Evolutionary conservation across 2,797 vertebrate species (phyloP), one percentile per base, ranked within the genome.

Genomic region (Falco berigora): DNA sequence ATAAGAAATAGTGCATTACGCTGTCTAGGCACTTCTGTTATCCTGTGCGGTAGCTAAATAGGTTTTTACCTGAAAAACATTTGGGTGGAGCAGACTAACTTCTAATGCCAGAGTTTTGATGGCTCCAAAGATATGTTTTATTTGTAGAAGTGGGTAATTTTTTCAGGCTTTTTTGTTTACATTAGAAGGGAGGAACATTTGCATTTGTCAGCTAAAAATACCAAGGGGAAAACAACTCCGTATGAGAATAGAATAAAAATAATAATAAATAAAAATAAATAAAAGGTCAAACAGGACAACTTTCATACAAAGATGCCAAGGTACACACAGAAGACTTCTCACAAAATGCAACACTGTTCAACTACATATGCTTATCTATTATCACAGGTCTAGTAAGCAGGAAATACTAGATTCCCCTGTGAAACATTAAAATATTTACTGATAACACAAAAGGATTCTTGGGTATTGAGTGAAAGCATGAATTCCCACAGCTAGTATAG

Each of bases 401-500:
- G 76, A 96, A 94, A 92, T 55, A 84, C 14, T 42, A 72, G 83
- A 96, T 68, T 91, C 76, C 92, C 69, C 46, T 44, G 76, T 77
- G 87, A 91, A 86, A 80, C 64, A 82, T 73, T 80, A 77, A 66
- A 95, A 89, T 68, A 71, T 95, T 76, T 79, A 95, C 75, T 82
- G 90, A 90, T 90, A 89, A 85, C 23, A 75, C 71, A 79, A 81
- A 84, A 71, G 14, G 86, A 92, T 94, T 96, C 49, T 74, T 64
- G 88, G 32, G 49, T 72, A 88, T 21, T 47, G 40, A 91, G 42
- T 52, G 52, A 67, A 91, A 77, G 58, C 10, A 4, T 7, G 30
- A 86, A 90, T 69, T 94, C 76, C 92, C 82, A 88, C 62, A 89
- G 75, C 77, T n/a, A 55, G 18, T 7, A 68, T 8, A 53, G 44